These are phyloP conservation scores for Magallana gigas DNA, from an alignment of 1,140 invertebrate species.

Conservation along the genomic window DNA sequence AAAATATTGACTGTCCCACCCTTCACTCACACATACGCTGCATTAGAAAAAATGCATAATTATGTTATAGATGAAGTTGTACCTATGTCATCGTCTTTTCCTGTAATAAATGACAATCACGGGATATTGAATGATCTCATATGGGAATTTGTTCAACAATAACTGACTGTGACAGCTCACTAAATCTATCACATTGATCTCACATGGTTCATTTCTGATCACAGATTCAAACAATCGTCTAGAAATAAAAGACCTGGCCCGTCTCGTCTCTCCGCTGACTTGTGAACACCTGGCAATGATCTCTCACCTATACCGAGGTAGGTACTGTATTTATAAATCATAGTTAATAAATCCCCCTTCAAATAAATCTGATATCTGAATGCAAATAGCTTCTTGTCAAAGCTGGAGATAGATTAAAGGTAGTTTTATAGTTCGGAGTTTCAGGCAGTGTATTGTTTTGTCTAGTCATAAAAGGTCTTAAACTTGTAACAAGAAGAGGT, in stretches of 20 bases:
- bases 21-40: no score
- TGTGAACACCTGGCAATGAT: neutral
- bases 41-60: no score
- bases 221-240: neutral
- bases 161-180: no score
- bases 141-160: no score
- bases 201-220: neutral
- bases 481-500: neutral
- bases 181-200: neutral
- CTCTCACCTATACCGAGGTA: neutral
- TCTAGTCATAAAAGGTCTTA: neutral
- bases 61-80: no score
- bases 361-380: neutral
- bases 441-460: neutral
- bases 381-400: neutral
- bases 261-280: neutral
- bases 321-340: slow-evolving; percentile 14
- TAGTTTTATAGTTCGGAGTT: neutral
- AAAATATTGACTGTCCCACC: no score
- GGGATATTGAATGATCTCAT: no score
- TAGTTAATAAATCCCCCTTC: neutral
- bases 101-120: no score
- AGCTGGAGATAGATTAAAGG: neutral
- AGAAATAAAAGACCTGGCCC: neutral
- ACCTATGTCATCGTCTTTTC: no score